These are phyloP conservation scores for Drosophila pseudotalamancana DNA, from an alignment of 2,888 invertebrate genomes.

Conservation along the genomic window DNA sequence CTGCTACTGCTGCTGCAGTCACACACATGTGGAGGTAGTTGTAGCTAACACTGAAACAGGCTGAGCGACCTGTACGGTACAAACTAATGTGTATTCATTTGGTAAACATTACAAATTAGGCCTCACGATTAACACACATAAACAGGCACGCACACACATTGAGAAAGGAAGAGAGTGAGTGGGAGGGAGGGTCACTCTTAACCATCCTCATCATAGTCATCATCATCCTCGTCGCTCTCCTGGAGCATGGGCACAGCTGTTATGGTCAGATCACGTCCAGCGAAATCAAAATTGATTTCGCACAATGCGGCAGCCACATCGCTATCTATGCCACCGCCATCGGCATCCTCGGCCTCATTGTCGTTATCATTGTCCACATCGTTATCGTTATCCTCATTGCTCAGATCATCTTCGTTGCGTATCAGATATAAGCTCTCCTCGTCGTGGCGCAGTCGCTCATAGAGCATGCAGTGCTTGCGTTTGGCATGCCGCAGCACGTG, in stretches of 20 bases:
- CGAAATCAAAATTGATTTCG: conserved; percentile 76
- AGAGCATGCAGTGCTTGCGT: conserved; percentile 82
- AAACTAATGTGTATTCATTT: conserved; percentile 71
- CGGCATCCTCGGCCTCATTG: conserved; percentile 42
- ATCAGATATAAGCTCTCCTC: conserved; percentile 81
- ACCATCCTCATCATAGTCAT: conserved; percentile 80
- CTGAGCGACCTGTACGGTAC: conserved; percentile 16
- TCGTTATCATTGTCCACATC: conserved; percentile 31
- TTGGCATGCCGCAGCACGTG: conserved; percentile 83
- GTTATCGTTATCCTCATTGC: conserved; percentile 56
- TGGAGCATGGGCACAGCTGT: conserved; percentile 79
- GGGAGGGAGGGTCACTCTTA: conserved; percentile 13
- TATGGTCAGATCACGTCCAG: conserved; percentile 79
- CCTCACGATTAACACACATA: conserved; percentile 50
- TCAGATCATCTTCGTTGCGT: conserved; percentile 80
- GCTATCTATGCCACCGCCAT: conserved; percentile 56
- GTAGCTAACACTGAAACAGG: conserved; percentile 38
- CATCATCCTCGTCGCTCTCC: conserved; percentile 81
- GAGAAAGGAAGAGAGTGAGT: neutral
- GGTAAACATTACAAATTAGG: conserved; percentile 77
- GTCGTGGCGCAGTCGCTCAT: conserved; percentile 74
- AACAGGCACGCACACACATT: conserved; percentile 3
- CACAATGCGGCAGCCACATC: conserved; percentile 62
- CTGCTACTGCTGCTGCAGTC: conserved; percentile 23
- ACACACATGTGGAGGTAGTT: conserved; percentile 67